phyloP scores from a whole-genome alignment of 2,888 invertebrate genomes.

The Microctonus brassicae region DNA sequence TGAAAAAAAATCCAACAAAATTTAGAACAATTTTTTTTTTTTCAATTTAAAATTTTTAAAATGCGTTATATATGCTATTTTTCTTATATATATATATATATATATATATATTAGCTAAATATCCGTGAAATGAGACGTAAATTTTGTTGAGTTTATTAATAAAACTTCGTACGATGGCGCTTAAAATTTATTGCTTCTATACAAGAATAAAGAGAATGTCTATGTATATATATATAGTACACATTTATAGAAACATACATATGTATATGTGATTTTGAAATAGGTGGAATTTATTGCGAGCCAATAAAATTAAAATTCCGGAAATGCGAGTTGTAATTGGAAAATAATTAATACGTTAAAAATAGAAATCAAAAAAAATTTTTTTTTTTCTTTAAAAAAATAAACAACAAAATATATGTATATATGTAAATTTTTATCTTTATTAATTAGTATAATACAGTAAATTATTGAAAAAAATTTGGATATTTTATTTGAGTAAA shows the following conservation, averaged over 20 bases:
- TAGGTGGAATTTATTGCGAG: background rate
- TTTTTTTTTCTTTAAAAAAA: background rate
- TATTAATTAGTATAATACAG: too few relatives aligned
- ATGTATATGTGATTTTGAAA: background rate
- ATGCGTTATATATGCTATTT: background rate
- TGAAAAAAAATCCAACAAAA: background rate
- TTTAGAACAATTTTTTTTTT: background rate
- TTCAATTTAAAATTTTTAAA: background rate
- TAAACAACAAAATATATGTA: background rate
- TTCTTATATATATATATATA: background rate
- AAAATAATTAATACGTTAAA: background rate
- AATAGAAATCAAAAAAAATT: background rate
- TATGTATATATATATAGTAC: background rate
- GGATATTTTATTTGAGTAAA: too few relatives aligned
- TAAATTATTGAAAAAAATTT: too few relatives aligned
- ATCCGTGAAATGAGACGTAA: too few relatives aligned
- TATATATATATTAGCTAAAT: too few relatives aligned
- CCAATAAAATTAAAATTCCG: background rate
- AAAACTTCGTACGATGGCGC: background rate
- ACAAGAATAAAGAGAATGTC: background rate
- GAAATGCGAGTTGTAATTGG: background rate
- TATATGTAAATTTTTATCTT: too few relatives aligned
- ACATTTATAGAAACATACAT: too few relatives aligned
- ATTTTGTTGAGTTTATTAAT: background rate
- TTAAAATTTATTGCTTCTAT: background rate